Evolutionary conservation across 2,888 invertebrate species (phyloP).

Genomic region (Nycteola revayana): DNA sequence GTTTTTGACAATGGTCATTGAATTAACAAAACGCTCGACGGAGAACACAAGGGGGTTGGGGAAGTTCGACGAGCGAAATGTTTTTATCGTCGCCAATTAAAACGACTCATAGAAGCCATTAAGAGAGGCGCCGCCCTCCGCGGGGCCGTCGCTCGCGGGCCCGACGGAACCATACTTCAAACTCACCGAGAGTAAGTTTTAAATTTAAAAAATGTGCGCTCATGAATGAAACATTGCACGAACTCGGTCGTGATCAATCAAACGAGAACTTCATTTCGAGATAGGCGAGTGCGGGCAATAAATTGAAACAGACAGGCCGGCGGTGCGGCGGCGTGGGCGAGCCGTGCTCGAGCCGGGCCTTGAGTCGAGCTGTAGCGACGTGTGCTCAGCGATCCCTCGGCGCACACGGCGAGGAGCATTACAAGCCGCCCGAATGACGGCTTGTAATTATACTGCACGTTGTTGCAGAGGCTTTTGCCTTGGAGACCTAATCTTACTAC

Average conservation of each 20-base stretch:
- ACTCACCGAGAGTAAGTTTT: conserved; percentile 10
- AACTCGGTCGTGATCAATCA: conserved; percentile 29
- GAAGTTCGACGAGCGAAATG: conserved; percentile 12
- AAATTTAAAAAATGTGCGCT: conserved; percentile 21
- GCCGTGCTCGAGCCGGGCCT: conserved; percentile 1
- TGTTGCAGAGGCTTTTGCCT: too few relatives aligned
- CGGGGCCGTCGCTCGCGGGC: neutral
- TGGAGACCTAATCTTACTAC: too few relatives aligned
- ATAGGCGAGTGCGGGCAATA: conserved; percentile 24
- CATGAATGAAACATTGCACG: conserved; percentile 30
- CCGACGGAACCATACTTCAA: conserved; percentile 7
- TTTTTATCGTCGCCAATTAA: conserved; percentile 25
- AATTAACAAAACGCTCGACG: conserved; percentile 17
- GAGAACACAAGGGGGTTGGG: conserved; percentile 15
- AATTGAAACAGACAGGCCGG: conserved; percentile 25
- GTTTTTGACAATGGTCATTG: conserved; percentile 16
- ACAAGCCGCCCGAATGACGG: neutral
- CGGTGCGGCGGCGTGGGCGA: conserved; percentile 11
- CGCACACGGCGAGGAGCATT: neutral
- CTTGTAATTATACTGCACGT: neutral
- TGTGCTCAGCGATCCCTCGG: neutral
- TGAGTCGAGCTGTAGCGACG: conserved; percentile 2
- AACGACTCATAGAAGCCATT: conserved; percentile 17
- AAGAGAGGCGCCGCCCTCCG: neutral
- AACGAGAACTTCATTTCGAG: conserved; percentile 24